Base-by-base conservation (phyloP, 2,888 invertebrate species). In the Darwinula stevensoni region DNA sequence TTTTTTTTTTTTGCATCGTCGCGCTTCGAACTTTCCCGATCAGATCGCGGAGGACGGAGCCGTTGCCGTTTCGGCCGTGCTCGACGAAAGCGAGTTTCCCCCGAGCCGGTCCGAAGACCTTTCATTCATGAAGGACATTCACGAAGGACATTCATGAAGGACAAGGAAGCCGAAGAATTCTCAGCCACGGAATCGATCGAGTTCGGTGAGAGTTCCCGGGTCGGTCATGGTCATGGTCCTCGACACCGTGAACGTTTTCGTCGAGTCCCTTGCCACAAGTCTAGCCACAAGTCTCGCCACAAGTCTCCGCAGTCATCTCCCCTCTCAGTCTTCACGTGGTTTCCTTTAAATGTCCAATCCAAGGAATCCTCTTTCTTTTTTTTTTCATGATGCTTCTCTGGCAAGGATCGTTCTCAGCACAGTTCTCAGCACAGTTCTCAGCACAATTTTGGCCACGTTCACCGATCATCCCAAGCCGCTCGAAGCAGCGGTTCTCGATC, bases 241-340 rank as follows among this genome's bases (percentile, higher is more conserved):
- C 3, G 56, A 74, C 34, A 97, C 97, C 0, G 80, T 71, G 49
- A 97, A 99, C 58, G 72, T 99, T 16, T 80, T 97, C 50, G 91
- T 99, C 42, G 97, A 99, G 53, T 72, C 74, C 45, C 99, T 97
- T 1, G 94, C 91, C 13, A 88, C 86, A 2, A 94, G 97, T 58
- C 58, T 84, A 38, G 78, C 80, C 31, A 97, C 97, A 62, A 72
- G 70, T n/a, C n/a, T n/a, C n/a, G n/a, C n/a, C n/a, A n/a, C n/a
- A n/a, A n/a, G n/a, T n/a, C n/a, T n/a, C n/a, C n/a, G n/a, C 51
- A 16, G n/a, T n/a, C n/a, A n/a, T n/a, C n/a, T n/a, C n/a, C n/a
- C n/a, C n/a, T n/a, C n/a, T 29, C 13, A 6, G 12, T 5, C 13
- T 29, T 33, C n/a, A n/a, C n/a, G n/a, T 36, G 35, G 11, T 3